Evolutionary conservation across 2,113 vertebrate genomes (phyloP).

Genomic region (Thunnus thynnus): DNA sequence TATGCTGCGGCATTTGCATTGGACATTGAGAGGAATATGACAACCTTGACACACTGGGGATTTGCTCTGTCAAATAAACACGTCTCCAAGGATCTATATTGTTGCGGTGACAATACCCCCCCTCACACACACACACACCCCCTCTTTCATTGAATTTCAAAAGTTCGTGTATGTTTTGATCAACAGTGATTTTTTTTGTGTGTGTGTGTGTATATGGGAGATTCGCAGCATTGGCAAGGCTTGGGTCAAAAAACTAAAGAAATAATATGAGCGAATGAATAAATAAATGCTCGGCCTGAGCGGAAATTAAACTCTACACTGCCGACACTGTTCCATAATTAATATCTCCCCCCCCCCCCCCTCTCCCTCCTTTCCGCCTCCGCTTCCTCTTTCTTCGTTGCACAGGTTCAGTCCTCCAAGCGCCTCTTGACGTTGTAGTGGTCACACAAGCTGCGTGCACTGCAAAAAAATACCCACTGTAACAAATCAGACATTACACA

Average conservation of each 20-base stretch:
- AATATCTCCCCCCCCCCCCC: conserved; percentile 32
- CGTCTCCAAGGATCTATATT: conserved; percentile 80
- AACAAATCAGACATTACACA: not conserved
- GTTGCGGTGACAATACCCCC: conserved; percentile 66
- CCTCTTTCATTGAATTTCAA: conserved; percentile 59
- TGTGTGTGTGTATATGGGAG: not conserved
- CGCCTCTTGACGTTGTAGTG: conserved; percentile 69
- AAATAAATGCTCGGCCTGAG: conserved; percentile 42
- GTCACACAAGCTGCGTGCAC: conserved; percentile 39
- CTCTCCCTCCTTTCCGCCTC: conserved; percentile 12
- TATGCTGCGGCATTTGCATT: conserved; percentile 78
- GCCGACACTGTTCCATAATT: conserved; percentile 69
- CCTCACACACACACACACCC: not conserved
- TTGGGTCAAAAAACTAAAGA: conserved; percentile 42
- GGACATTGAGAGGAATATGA: conserved; percentile 79
- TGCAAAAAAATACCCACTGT: conserved; percentile 3
- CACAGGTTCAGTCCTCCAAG: conserved; percentile 50
- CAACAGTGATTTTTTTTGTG: not conserved
- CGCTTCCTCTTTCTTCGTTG: conserved; percentile 39
- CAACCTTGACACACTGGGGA: conserved; percentile 79
- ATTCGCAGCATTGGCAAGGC: not conserved
- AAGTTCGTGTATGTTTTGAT: conserved; percentile 40
- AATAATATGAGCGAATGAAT: conserved; percentile 54
- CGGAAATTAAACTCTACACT: conserved; percentile 44
- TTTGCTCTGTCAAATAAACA: conserved; percentile 83